Evolutionary conservation across 2,113 vertebrate species (phyloP).

Genomic region (Columbina picui): DNA sequence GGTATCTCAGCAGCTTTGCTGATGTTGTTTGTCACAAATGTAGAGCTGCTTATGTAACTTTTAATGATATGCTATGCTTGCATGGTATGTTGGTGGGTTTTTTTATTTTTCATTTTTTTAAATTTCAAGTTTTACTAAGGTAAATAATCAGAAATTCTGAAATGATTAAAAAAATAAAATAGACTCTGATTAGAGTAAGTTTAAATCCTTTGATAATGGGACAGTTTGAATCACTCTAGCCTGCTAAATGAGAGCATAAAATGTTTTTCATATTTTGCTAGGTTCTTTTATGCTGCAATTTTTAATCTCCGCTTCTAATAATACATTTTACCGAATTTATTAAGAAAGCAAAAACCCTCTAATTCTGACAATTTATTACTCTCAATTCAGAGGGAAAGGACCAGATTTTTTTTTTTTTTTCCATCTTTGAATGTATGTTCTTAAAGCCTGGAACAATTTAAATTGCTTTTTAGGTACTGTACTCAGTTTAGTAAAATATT

Average conservation of each 20-base stretch:
- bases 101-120: background rate
- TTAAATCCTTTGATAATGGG: background rate
- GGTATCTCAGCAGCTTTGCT: background rate
- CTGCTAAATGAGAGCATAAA: background rate
- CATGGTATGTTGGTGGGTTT: too few species aligned
- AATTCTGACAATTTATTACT: conserved; percentile 6
- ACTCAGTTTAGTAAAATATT: conserved; percentile 76
- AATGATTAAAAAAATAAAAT: background rate
- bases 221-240: background rate
- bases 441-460: conserved; percentile 63
- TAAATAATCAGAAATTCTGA: background rate
- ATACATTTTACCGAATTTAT: background rate
- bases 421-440: conserved; percentile 18
- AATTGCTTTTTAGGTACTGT: conserved; percentile 70
- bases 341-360: background rate
- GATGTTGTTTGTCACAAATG: background rate
- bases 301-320: background rate
- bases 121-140: background rate
- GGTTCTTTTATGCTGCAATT: background rate
- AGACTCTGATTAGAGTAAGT: background rate
- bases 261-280: background rate
- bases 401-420: background rate
- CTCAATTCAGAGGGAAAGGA: conserved; percentile 2
- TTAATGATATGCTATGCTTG: background rate
- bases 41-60: background rate